These are phyloP conservation scores for Notarius lentiginosus DNA, from an alignment of 2,113 vertebrate genomes.

Conservation along the genomic window DNA sequence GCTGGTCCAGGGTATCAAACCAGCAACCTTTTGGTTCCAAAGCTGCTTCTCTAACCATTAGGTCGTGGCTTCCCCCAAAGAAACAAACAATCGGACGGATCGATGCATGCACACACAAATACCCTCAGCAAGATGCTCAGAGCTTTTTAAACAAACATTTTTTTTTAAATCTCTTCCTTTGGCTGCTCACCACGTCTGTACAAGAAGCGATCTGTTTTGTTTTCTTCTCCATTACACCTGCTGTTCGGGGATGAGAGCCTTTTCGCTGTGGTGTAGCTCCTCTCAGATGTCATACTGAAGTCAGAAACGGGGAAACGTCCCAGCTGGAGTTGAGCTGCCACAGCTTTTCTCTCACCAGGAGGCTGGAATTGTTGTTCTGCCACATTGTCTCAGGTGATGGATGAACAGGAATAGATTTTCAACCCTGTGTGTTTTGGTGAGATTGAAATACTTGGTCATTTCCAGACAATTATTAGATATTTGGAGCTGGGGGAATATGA, in stretches of 20 bases:
- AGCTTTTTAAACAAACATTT: constrained; percentile 27
- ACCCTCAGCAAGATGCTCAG: background rate
- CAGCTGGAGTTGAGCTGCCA: constrained; percentile 26
- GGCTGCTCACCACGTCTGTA: constrained; percentile 22
- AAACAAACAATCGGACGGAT: constrained; percentile 16
- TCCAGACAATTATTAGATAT: background rate
- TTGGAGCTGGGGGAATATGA: background rate
- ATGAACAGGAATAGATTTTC: constrained; percentile 56
- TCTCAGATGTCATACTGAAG: constrained; percentile 47
- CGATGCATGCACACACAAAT: background rate
- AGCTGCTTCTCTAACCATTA: too few relatives aligned
- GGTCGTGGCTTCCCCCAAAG: too few relatives aligned
- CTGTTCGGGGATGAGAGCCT: constrained; percentile 35
- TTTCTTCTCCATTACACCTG: constrained; percentile 52
- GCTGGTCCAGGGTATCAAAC: too few relatives aligned
- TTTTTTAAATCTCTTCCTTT: constrained; percentile 27
- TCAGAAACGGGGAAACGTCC: background rate
- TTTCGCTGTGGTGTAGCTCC: constrained; percentile 37
- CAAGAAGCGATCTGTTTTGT: constrained; percentile 40
- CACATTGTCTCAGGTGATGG: constrained; percentile 55
- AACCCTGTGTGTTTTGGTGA: background rate
- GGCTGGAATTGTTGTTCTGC: background rate
- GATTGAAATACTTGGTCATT: background rate
- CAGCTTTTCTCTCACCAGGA: constrained; percentile 6
- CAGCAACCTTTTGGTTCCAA: too few relatives aligned